These are phyloP conservation scores for Drosophila koepferae DNA, from an alignment of 2,888 invertebrate genomes.

Conservation along the genomic window DNA sequence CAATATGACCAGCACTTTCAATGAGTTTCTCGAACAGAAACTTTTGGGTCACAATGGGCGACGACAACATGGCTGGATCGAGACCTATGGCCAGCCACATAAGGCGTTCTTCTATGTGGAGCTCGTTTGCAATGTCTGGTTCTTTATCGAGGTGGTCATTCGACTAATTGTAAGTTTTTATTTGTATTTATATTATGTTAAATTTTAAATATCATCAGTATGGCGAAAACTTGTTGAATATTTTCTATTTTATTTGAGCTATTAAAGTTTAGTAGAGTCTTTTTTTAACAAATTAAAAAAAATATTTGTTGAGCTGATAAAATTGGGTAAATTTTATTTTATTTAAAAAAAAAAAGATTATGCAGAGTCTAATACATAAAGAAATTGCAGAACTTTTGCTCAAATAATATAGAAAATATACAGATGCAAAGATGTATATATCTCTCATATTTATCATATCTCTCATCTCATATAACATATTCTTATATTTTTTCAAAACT, in stretches of 20 bases:
- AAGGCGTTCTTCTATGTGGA: constrained; percentile 96
- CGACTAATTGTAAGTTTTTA: constrained; percentile 93
- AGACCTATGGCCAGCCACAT: constrained; percentile 88
- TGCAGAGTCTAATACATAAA: too few relatives aligned
- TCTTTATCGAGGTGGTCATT: constrained; percentile 95
- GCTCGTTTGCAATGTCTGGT: constrained; percentile 97
- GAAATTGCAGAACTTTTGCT: too few relatives aligned
- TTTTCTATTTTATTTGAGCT: neutral
- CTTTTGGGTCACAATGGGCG: constrained; percentile 67
- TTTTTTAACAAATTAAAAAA: too few relatives aligned
- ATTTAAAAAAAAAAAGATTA: too few relatives aligned
- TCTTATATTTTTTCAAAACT: constrained; percentile 44
- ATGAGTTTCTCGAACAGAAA: constrained; percentile 73
- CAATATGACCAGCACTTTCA: constrained; percentile 67
- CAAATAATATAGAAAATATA: neutral
- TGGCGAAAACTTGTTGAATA: too few relatives aligned
- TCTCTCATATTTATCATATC: neutral
- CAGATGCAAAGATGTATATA: too few relatives aligned
- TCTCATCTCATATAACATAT: neutral
- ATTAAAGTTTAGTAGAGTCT: too few relatives aligned
- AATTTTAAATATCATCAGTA: too few relatives aligned
- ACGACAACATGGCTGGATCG: constrained; percentile 85
- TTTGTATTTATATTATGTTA: too few relatives aligned
- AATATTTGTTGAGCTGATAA: too few relatives aligned
- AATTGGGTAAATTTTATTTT: too few relatives aligned